Base-by-base conservation (phyloP, 2,888 invertebrate species). In the Amiota minor region DNA sequence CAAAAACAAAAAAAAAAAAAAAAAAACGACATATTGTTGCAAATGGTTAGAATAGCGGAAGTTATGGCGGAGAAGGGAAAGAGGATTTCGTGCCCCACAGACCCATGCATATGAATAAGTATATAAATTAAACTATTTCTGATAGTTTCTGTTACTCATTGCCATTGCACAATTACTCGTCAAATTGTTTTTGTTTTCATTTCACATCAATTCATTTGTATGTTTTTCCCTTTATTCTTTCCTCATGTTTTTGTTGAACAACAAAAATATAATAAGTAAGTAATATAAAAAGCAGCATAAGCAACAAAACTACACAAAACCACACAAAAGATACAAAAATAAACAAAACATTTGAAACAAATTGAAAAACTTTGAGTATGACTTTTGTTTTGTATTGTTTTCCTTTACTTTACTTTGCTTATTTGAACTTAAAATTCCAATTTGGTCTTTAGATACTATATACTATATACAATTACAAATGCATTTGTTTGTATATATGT, bases 231-330 rank as follows among this genome's bases (percentile, higher is more conserved):
- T 59, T 4, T 61, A 9, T 35, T 61, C 10, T 61, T 18, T 61
- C 35, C 35, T 9, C 23, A 23, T 61, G 12, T 14, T 56, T 56
- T 10, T 20, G n/a, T 45, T 65, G 47, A 56, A 47, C 10, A 49
- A 35, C 46, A 59, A 47, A 53, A 71, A 23, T 20, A 23, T 64
- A 71, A 71, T 10, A 50, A 64, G n/a, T n/a, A n/a, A n/a, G n/a
- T 23, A 71, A 71, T 50, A 62, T 62, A 23, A 71, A 49, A 50
- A 71, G 20, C 55, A 69, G 20, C n/a, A 59, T 11, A 46, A 35
- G 35, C 35, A 35, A 35, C 35, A 35, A 35, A 35, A 35, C 35
- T 35, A 35, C 35, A 35, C 14, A 20, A 35, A 12, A 8, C 23
- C 45, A 45, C 2, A 35, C 12, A 64, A 14, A 64, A 64, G 45